Evolutionary conservation across 37 sponge, comb jelly and placozoan species (phyloP).

Genomic region (Hormiphora californensis): DNA sequence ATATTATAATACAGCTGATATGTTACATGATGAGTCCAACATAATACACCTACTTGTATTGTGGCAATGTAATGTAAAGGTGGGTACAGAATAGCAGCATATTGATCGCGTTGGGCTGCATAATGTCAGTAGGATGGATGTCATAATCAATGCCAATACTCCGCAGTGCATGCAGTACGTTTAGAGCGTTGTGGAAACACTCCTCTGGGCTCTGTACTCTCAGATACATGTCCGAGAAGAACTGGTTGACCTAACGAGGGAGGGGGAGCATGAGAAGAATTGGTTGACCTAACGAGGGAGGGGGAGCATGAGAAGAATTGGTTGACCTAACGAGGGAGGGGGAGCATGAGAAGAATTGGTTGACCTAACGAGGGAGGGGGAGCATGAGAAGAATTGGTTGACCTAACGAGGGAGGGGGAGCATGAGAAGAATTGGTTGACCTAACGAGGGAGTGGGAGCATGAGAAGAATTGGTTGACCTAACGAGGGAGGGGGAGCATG

Average conservation of each 20-base stretch:
- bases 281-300: background rate
- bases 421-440: no score
- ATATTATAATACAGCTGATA: no score
- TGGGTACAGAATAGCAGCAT: conserved; percentile 65
- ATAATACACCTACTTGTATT: conserved; percentile 60
- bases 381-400: no score
- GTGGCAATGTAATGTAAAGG: conserved; percentile 64
- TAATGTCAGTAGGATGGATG: conserved; percentile 72
- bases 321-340: background rate
- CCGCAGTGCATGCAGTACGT: conserved; percentile 62
- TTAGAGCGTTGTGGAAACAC: conserved; percentile 75
- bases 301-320: background rate
- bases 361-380: no score
- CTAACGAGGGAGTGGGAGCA: no score
- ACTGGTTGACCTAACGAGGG: conserved; percentile 52
- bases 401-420: no score
- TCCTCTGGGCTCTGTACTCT: conserved; percentile 65
- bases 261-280: background rate
- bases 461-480: no score
- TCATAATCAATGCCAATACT: conserved; percentile 73
- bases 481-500: no score
- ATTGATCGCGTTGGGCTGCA: conserved; percentile 69
- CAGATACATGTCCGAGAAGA: conserved; percentile 62
- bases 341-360: background rate
- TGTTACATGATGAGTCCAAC: no score